Evolutionary conservation across 2,888 invertebrate species (phyloP), one percentile per base, ranked within the genome.

Genomic region (Drosophila tanythrix): DNA sequence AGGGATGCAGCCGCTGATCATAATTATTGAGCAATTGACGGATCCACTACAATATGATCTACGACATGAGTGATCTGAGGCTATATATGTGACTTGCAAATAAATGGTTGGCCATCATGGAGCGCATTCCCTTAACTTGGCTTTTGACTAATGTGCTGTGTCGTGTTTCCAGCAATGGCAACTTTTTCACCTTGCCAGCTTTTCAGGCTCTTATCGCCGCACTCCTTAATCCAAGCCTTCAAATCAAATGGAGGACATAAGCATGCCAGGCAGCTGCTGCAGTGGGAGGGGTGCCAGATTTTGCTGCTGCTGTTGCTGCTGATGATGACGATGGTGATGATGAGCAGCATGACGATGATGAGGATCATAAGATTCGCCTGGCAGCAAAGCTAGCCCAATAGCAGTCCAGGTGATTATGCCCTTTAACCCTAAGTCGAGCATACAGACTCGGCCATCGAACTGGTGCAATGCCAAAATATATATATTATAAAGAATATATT

Each of bases 61-160:
- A 4, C 21, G 4, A 43, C 43, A 5, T 21, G 11, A 21, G 43
- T 43, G 43, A 43, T 43, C 11, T 11, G 43, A 8, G 11, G 21
- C 43, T 21, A 21, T 13, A 21, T 6, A 21, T 21, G 43, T 11
- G 21, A 21, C 11, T 46, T 21, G 46, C 21, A 13, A 21, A 46
- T 15, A 46, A 15, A 46, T 46, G 25, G 15, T 25, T 46, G 46
- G 25, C 15, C 21, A 25, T 25, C 25, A 8, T 4, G 46, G n/a
- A 38, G 29, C 55, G 38, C 31, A 40, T 63, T 58, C 58, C 40
- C 10, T 57, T 27, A 58, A 55, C 40, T 60, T 64, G 46, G 40
- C 33, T 67, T 74, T 75, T 78, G 77, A 79, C 79, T 79, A 75
- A 78, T 78, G 77, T 79, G 79, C 53, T 66, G 50, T 73, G 61